Conservation (phyloP, 2,113 vertebrate genomes). For the Empidonax alnorum region DNA sequence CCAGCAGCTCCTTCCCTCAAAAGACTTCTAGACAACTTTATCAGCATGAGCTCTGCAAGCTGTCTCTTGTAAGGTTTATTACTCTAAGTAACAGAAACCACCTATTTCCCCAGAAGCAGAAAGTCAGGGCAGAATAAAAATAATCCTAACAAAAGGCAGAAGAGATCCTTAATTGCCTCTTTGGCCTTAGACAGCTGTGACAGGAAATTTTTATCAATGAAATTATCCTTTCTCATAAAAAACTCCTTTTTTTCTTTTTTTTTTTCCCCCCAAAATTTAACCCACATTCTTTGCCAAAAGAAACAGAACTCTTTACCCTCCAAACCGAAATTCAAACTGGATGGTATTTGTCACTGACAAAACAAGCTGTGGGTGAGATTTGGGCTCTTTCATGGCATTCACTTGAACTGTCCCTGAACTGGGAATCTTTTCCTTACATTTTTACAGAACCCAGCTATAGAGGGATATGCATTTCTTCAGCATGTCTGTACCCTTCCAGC, state of each 20-base stretch:
- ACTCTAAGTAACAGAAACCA: background rate
- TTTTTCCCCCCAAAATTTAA: slow-evolving; percentile 46
- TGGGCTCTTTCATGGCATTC: slow-evolving; percentile 18
- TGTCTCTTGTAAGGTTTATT: background rate
- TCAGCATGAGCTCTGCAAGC: background rate
- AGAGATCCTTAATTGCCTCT: background rate
- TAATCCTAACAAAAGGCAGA: background rate
- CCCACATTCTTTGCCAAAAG: slow-evolving; percentile 44
- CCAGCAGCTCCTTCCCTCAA: slow-evolving; percentile 5
- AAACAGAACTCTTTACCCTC: slow-evolving; percentile 48
- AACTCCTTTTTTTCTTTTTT: slow-evolving; percentile 8
- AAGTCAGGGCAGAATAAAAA: background rate
- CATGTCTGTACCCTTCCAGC: background rate
- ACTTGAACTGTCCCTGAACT: slow-evolving; percentile 31
- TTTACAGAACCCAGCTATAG: slow-evolving; percentile 31
- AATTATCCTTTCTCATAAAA: slow-evolving; percentile 56
- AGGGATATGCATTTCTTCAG: slow-evolving; percentile 32
- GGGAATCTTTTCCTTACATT: background rate
- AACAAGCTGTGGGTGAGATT: background rate
- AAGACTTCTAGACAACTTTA: slow-evolving; percentile 4
- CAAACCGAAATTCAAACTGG: slow-evolving; percentile 45
- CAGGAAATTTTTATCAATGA: slow-evolving; percentile 33
- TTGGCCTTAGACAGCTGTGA: background rate
- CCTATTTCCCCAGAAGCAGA: background rate
- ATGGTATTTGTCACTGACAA: background rate